Percentiles rank a stretch among this genome's conserved stretches.
Evolutionary conservation across 2,797 vertebrate genomes (phyloP).

Genomic region (Betta splendens): DNA sequence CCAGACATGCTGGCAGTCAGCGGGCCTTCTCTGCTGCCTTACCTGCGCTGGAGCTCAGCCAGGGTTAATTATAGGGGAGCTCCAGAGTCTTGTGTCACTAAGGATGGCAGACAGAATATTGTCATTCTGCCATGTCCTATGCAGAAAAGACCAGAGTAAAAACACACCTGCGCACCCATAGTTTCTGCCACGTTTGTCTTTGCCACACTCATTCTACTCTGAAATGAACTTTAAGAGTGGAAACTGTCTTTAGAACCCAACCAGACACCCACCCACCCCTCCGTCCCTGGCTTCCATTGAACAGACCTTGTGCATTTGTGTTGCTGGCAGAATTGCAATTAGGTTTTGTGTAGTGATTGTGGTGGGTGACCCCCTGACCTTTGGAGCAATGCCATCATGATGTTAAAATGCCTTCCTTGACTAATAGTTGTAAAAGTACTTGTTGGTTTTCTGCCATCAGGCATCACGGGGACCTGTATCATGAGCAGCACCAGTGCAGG

Average conservation of each 20-base stretch:
- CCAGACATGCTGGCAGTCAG: slow-evolving; percentile 81
- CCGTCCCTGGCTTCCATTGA: background rate
- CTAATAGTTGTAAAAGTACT: background rate
- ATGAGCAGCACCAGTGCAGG: background rate
- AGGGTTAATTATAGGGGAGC: slow-evolving; percentile 88
- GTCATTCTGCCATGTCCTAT: slow-evolving; percentile 84
- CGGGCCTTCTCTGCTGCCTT: slow-evolving; percentile 73
- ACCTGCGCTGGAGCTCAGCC: slow-evolving; percentile 85
- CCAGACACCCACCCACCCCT: no score
- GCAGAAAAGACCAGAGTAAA: slow-evolving; percentile 78
- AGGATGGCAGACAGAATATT: slow-evolving; percentile 78
- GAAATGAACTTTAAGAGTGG: slow-evolving; percentile 32
- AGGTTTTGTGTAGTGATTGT: slow-evolving; percentile 6
- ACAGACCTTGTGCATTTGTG: background rate
- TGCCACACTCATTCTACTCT: slow-evolving; percentile 37
- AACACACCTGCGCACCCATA: slow-evolving; percentile 65
- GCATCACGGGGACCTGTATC: background rate
- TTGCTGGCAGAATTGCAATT: slow-evolving; percentile 6
- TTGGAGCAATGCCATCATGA: background rate
- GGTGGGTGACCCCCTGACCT: background rate
- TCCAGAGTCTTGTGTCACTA: slow-evolving; percentile 81
- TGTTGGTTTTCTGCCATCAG: background rate
- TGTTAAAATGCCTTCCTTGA: slow-evolving; percentile 6
- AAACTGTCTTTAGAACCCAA: slow-evolving; percentile 21
- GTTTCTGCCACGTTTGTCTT: slow-evolving; percentile 43